Conservation (phyloP, 1,140 invertebrate genomes). For the Aradophagus sp. region DNA sequence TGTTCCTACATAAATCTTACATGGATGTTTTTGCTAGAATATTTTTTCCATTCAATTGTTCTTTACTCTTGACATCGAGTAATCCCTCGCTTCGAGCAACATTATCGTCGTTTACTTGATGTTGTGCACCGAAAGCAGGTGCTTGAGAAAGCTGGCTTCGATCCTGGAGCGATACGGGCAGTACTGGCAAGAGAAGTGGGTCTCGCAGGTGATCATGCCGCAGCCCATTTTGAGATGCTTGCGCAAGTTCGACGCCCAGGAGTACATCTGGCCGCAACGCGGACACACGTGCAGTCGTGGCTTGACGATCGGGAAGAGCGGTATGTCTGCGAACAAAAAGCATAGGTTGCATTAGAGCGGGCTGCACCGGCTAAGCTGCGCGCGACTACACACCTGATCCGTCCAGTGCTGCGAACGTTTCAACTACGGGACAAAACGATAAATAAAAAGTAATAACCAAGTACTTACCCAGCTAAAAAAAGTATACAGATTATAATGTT, state of each 20-base stretch:
- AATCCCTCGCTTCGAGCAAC: too few species aligned
- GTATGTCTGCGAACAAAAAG: slow-evolving; percentile 69
- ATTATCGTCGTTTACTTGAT: slow-evolving; percentile 74
- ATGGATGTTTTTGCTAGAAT: too few species aligned
- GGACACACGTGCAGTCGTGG: slow-evolving; percentile 71
- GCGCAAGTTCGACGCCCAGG: slow-evolving; percentile 74
- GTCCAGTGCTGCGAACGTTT: slow-evolving; percentile 41
- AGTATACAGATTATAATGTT: too few species aligned
- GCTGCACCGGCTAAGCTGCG: too few species aligned
- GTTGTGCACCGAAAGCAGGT: slow-evolving; percentile 72
- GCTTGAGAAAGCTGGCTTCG: slow-evolving; percentile 73
- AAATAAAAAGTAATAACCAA: too few species aligned
- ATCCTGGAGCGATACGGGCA: slow-evolving; percentile 76
- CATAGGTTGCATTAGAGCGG: slow-evolving; percentile 30
- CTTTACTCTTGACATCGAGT: too few species aligned
- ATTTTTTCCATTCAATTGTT: too few species aligned
- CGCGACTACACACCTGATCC: slow-evolving; percentile 53
- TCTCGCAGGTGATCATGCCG: slow-evolving; percentile 73
- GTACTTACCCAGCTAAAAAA: too few species aligned
- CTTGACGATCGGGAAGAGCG: slow-evolving; percentile 71
- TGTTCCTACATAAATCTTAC: too few species aligned
- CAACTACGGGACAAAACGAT: too few species aligned
- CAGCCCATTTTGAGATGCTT: slow-evolving; percentile 73
- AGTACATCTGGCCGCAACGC: slow-evolving; percentile 75
- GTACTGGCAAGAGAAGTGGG: slow-evolving; percentile 76